Percentiles rank a stretch among this genome's conserved stretches.
These are phyloP conservation scores for Anolis sagrei DNA, from an alignment of 2,113 vertebrate species.

Conservation along the genomic window DNA sequence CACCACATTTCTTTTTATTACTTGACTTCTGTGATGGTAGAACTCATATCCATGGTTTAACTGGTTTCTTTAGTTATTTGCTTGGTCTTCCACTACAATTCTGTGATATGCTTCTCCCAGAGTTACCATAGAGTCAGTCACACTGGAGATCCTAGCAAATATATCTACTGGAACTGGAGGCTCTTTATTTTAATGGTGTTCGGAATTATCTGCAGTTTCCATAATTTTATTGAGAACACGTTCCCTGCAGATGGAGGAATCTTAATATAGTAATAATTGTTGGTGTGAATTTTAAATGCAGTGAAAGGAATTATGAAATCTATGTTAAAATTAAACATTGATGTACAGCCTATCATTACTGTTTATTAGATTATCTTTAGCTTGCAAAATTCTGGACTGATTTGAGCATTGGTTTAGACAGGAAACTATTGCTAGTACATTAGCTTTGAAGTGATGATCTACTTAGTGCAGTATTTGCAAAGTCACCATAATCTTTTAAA, in stretches of 20 bases:
- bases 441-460: constrained; percentile 32
- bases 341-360: constrained; percentile 37
- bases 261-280: constrained; percentile 51
- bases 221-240: too few relatives aligned
- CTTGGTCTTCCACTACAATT: too few relatives aligned
- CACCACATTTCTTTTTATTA: too few relatives aligned
- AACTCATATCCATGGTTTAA: too few relatives aligned
- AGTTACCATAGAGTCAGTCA: too few relatives aligned
- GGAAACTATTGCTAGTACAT: neutral
- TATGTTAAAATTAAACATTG: constrained; percentile 66
- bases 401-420: constrained; percentile 41
- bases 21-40: too few relatives aligned
- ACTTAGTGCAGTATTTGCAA: constrained; percentile 45
- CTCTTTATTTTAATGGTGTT: too few relatives aligned
- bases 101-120: too few relatives aligned
- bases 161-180: too few relatives aligned
- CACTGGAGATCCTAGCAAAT: too few relatives aligned
- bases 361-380: constrained; percentile 47
- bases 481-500: constrained; percentile 36
- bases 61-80: too few relatives aligned
- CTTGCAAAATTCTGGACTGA: constrained; percentile 51
- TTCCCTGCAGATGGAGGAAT: neutral
- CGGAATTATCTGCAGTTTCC: constrained; percentile 18
- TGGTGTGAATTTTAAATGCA: constrained; percentile 61
- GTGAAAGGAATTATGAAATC: constrained; percentile 52